phyloP scores from a whole-genome alignment of 1,140 invertebrate species.

The Palaemon carinicauda region DNA sequence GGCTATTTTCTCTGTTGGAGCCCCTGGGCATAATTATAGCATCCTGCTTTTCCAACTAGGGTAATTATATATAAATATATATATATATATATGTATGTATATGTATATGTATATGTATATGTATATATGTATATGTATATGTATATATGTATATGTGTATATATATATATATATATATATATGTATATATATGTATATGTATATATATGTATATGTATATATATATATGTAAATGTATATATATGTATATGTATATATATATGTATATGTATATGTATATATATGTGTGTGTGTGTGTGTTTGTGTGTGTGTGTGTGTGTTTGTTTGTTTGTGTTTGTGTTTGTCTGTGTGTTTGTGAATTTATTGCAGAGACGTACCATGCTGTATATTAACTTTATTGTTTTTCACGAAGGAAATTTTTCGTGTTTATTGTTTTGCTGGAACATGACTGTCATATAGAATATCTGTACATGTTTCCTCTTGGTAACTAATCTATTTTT shows the following conservation, averaged over 20 bases:
- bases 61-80: too few species aligned
- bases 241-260: neutral
- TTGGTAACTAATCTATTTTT: too few species aligned
- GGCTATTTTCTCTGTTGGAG: too few species aligned
- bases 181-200: neutral
- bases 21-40: too few species aligned
- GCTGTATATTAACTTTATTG: too few species aligned
- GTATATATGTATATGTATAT: neutral
- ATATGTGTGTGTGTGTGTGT: neutral
- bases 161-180: constrained; percentile 1
- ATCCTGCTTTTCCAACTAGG: too few species aligned
- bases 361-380: too few species aligned
- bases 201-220: constrained; percentile 9
- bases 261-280: neutral
- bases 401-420: too few species aligned
- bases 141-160: neutral
- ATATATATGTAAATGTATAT: neutral
- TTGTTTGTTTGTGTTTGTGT: neutral
- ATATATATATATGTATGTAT: neutral
- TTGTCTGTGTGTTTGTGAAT: too few species aligned
- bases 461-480: too few species aligned
- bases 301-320: neutral
- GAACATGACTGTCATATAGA: too few species aligned
- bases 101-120: neutral
- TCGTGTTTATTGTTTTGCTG: too few species aligned